Conservation (phyloP, 1,140 invertebrate species). For the Asbolus verrucosus region DNA sequence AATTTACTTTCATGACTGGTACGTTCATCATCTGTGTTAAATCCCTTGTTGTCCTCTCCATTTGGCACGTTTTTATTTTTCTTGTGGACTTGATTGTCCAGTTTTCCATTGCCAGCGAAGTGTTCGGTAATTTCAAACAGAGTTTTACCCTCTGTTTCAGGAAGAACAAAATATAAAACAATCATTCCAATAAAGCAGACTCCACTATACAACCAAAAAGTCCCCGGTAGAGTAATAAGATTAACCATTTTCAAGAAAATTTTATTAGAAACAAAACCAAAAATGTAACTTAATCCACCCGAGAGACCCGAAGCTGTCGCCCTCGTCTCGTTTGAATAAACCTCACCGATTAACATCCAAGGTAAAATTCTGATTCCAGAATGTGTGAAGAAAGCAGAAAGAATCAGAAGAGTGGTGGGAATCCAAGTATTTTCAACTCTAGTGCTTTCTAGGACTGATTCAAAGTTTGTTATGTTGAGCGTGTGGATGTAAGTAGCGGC, state of each 20-base stretch:
- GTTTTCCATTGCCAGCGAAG: slow-evolving; percentile 71
- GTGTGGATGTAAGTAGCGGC: slow-evolving; percentile 69
- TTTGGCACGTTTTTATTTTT: neutral
- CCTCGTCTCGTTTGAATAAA: slow-evolving; percentile 73
- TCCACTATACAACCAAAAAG: slow-evolving; percentile 73
- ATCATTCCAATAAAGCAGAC: slow-evolving; percentile 73
- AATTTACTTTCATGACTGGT: neutral
- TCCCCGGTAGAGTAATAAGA: slow-evolving; percentile 72
- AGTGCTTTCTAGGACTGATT: neutral
- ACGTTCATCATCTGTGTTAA: neutral
- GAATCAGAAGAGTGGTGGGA: slow-evolving; percentile 73
- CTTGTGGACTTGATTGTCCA: slow-evolving; percentile 54
- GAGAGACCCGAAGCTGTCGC: slow-evolving; percentile 75
- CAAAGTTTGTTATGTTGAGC: neutral
- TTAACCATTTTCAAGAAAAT: slow-evolving; percentile 74
- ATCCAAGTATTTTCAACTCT: slow-evolving; percentile 71
- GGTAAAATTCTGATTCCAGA: slow-evolving; percentile 77
- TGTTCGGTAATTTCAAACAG: slow-evolving; percentile 79
- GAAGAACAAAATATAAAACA: slow-evolving; percentile 69
- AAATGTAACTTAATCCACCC: slow-evolving; percentile 77
- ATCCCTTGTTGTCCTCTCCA: slow-evolving; percentile 19
- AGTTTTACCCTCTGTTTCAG: slow-evolving; percentile 86
- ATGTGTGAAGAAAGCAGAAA: slow-evolving; percentile 75
- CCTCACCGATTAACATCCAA: slow-evolving; percentile 82
- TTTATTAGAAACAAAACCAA: slow-evolving; percentile 79